Percentiles rank a stretch among this genome's conserved stretches.
phyloP scores from a whole-genome alignment of 2,888 invertebrate species.

The Congeria kusceri region DNA sequence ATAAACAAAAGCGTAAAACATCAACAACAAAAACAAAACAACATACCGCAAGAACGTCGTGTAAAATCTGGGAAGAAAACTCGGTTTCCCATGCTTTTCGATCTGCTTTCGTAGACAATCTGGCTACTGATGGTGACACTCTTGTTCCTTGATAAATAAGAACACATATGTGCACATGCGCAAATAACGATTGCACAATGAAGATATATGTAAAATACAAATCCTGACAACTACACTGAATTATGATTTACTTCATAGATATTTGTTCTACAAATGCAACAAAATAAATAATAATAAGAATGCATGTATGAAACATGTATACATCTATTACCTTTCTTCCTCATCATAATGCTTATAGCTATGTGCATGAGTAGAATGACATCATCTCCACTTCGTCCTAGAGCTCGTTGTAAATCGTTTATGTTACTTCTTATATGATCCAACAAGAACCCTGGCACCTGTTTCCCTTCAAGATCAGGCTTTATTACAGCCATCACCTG shows the following conservation, averaged over 20 bases:
- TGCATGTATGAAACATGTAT: too few relatives aligned
- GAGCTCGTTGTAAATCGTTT: constrained; percentile 48
- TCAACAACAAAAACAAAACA: too few relatives aligned
- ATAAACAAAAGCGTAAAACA: background rate
- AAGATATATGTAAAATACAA: too few relatives aligned
- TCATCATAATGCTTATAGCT: constrained; percentile 31
- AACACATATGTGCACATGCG: too few relatives aligned
- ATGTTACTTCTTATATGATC: constrained; percentile 66
- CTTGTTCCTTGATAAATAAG: too few relatives aligned
- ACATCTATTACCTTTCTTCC: background rate
- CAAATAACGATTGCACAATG: too few relatives aligned
- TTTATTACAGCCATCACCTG: constrained; percentile 46
- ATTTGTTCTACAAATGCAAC: too few relatives aligned
- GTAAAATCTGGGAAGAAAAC: constrained; percentile 38
- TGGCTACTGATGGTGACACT: background rate
- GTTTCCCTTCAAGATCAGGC: constrained; percentile 20
- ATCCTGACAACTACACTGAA: too few relatives aligned
- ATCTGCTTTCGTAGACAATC: constrained; percentile 33
- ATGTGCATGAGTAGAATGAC: constrained; percentile 66
- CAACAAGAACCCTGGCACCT: constrained; percentile 60
- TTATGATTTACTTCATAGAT: too few relatives aligned
- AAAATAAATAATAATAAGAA: too few relatives aligned
- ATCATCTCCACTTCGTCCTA: constrained; percentile 69
- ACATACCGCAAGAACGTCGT: constrained; percentile 38
- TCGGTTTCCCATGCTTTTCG: constrained; percentile 55